Percentiles rank a stretch among this genome's conserved stretches.
Conservation (phyloP, 2,797 vertebrate species). For the Typhlichthys subterraneus region DNA sequence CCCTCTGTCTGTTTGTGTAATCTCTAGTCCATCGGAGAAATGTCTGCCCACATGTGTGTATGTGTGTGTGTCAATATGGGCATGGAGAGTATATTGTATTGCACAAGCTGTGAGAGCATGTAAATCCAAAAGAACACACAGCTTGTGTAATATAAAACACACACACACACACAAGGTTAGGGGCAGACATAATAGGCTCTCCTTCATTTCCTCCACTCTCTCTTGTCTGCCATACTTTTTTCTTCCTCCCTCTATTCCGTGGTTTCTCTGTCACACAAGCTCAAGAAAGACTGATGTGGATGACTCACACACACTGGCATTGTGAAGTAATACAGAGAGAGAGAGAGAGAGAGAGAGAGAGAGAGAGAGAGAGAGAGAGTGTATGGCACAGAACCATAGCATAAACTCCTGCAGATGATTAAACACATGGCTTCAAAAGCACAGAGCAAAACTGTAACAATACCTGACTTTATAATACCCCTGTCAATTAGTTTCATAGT, state of each 20-base stretch:
- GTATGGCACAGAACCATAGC: conserved; percentile 11
- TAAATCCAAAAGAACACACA: not conserved
- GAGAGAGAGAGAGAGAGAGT: conserved; percentile 12
- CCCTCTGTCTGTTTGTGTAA: conserved; percentile 42
- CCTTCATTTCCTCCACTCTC: not conserved
- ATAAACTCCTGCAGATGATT: conserved; percentile 34
- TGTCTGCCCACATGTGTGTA: conserved; percentile 1
- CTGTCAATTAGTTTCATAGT: conserved; percentile 22
- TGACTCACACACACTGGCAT: conserved; percentile 24
- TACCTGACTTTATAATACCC: conserved; percentile 58
- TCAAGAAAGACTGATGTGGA: conserved; percentile 4
- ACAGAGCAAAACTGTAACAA: conserved; percentile 55
- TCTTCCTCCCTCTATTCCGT: not conserved
- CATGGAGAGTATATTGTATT: not conserved
- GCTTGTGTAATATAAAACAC: not conserved
- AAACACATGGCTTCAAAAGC: conserved; percentile 45
- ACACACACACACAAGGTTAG: not conserved
- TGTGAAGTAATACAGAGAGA: conserved; percentile 25
- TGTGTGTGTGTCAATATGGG: conserved; percentile 1
- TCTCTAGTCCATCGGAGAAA: conserved; percentile 34
- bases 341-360: not conserved
- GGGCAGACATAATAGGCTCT: not conserved
- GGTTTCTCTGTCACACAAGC: conserved; percentile 1
- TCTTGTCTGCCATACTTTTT: not conserved
- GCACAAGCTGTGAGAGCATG: not conserved